Evolutionary conservation across 2,113 vertebrate species (phyloP), one percentile per base, ranked within the genome.

Genomic region (Caranx melampygus): DNA sequence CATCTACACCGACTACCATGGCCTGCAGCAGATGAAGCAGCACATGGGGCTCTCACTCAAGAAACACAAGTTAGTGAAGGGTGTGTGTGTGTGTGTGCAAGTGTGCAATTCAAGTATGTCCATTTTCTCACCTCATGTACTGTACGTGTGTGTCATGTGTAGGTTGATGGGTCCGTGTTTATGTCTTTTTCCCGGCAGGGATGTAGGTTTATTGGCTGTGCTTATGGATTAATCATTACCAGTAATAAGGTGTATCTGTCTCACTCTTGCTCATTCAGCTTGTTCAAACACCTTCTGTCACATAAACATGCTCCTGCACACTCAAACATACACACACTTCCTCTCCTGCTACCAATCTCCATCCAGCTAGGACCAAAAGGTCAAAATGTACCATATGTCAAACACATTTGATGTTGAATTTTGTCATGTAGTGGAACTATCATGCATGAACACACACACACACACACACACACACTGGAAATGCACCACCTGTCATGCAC

Each of bases 31-130:
- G 94, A 99, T 99, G 98, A 98, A 97, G 80, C 98, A 98, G 84
- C 96, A 99, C 95, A 99, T 99, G 98, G 98, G 98, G 6, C 96
- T 99, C 54, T 99, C 98, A 67, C 97, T 99, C 75, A 97, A 94
- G 92, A 97, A 96, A 91, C 96, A 99, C 95, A 97, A 97, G 98
- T 99, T 44, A 96, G 96, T 87, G 20, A 0, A 33, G 15, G 33
- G 4, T 35, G 37, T 66, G 16, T 49, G 33, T 26, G 16, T 69
- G 33, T 26, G 26, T 47, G 33, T 31, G 15, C 33, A 49, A 54
- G 49, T 42, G 12, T 37, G 5, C 6, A 37, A 37, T 37, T 37
- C 8, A 37, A 15, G 21, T 66, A 8, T 2, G 2, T 63, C 21
- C 3, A 35, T 33, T 47, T 14, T 44, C 37, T 44, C 15, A 20